Base-by-base conservation (phyloP, 2,888 invertebrate species). In the Galeruca laticollis region DNA sequence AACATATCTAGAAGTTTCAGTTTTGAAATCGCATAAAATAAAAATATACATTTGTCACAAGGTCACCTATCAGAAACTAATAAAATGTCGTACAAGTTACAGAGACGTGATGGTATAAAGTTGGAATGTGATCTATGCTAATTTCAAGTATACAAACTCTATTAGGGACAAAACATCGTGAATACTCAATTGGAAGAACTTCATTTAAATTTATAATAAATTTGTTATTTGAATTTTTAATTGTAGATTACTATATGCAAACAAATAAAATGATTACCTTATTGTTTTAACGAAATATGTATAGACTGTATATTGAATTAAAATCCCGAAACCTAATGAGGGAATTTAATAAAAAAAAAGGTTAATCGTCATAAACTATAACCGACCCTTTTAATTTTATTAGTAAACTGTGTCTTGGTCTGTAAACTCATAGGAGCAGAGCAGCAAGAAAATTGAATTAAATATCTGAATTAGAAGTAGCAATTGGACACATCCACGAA, bases 31-130 rank as follows among this genome's bases (percentile, higher is more conserved):
- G 6, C 4, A n/a, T 4, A 47, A 47, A 47, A 18, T 47, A 10
- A 18, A 47, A 47, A 47, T 47, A 15, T 18, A 47, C 15, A 52
- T 15, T 47, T 60, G 15, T 60, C 60, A 60, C 60, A 60, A 60
- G 60, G 60, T 60, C 15, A 26, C 5, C 26, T 13, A 20, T 60
- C 11, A 60, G 20, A 20, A 40, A 11, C 10, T 37, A 43, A 43
- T 20, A 60, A 60, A 60, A 60, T 60, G n/a, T 40, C 40, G 60
- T 21, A 60, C 8, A 57, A 18, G 35, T 35, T 56, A 13, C 3
- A 15, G 31, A 54, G 31, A 31, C 18, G 56, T 56, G 56, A 56
- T 56, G 56, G 6, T 2, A 33, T 31, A 56, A 56, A 33, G n/a
- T 56, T n/a, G 43, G 43, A 60, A 43, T 43, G 56, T 33, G n/a